phyloP scores from a whole-genome alignment of 30 jellyfish, hydroid and myxozoan species.

The Aurelia aurita region DNA sequence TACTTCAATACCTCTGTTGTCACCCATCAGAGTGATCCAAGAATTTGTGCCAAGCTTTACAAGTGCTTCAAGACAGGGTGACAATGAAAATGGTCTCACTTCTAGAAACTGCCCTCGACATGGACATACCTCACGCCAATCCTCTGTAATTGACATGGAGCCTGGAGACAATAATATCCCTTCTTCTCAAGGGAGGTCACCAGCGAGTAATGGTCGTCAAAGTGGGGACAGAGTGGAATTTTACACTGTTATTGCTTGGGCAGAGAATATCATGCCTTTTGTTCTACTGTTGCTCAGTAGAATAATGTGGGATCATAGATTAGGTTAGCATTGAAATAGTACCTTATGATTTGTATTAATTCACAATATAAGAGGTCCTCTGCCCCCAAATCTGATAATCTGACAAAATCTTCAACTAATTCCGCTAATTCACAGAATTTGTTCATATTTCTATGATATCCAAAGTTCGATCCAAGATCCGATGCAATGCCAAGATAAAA shows the following conservation, averaged over 20 bases:
- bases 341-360: no score
- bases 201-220: slow-evolving; percentile 51
- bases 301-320: slow-evolving; percentile 97
- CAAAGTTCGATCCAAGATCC: no score
- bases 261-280: slow-evolving; percentile 87
- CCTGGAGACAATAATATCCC: slow-evolving; percentile 57
- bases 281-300: slow-evolving; percentile 76
- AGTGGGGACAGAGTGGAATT: slow-evolving; percentile 88
- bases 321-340: slow-evolving; percentile 82
- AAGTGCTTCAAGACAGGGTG: slow-evolving; percentile 42
- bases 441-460: no score
- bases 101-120: slow-evolving; percentile 61
- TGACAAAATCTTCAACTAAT: no score
- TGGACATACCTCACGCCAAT: slow-evolving; percentile 61
- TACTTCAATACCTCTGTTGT: slow-evolving; percentile 74
- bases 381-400: no score
- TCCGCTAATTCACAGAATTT: no score
- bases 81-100: slow-evolving; percentile 38
- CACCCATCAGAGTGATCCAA: slow-evolving; percentile 91
- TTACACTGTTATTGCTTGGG: slow-evolving; percentile 89
- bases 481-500: no score
- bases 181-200: slow-evolving; percentile 51
- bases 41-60: slow-evolving; percentile 86
- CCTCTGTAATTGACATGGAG: slow-evolving; percentile 80
- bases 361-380: no score